Conservation (phyloP, 2,888 invertebrate species). For the Agrochola lota region DNA sequence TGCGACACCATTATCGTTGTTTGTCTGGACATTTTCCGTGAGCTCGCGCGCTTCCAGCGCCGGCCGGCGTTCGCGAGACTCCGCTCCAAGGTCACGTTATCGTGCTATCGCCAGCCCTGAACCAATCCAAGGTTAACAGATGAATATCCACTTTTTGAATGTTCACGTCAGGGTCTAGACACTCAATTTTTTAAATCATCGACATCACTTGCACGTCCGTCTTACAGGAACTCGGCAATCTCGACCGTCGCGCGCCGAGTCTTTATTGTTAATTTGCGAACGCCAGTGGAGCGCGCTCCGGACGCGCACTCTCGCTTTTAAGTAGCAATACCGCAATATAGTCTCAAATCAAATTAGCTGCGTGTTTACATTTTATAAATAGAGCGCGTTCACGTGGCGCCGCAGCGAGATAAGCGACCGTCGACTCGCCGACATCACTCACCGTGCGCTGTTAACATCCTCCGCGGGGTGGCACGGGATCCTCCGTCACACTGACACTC, state of each 20-base stretch:
- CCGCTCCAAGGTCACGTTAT: constrained; percentile 89
- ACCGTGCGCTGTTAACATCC: constrained; percentile 91
- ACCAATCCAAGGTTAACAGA: constrained; percentile 81
- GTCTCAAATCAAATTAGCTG: constrained; percentile 86
- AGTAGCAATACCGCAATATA: constrained; percentile 80
- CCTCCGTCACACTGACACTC: constrained; percentile 89
- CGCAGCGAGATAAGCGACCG: constrained; percentile 82
- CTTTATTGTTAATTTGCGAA: constrained; percentile 86
- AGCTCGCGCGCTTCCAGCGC: constrained; percentile 83
- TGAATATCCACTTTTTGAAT: constrained; percentile 71
- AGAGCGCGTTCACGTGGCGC: constrained; percentile 89
- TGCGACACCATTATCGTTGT: constrained; percentile 83
- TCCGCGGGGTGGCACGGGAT: constrained; percentile 86
- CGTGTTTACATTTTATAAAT: constrained; percentile 90
- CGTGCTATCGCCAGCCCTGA: constrained; percentile 88
- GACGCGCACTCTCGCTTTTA: constrained; percentile 83
- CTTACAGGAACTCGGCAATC: constrained; percentile 89
- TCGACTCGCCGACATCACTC: constrained; percentile 82
- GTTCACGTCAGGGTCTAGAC: constrained; percentile 61
- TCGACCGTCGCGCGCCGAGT: constrained; percentile 82
- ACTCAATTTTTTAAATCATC: constrained; percentile 67
- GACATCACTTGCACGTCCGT: constrained; percentile 78
- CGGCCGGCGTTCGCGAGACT: constrained; percentile 87
- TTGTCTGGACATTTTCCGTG: constrained; percentile 87
- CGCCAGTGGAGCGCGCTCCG: constrained; percentile 77